Evolutionary conservation across 2,113 vertebrate genomes (phyloP).

Genomic region (Limanda limanda): DNA sequence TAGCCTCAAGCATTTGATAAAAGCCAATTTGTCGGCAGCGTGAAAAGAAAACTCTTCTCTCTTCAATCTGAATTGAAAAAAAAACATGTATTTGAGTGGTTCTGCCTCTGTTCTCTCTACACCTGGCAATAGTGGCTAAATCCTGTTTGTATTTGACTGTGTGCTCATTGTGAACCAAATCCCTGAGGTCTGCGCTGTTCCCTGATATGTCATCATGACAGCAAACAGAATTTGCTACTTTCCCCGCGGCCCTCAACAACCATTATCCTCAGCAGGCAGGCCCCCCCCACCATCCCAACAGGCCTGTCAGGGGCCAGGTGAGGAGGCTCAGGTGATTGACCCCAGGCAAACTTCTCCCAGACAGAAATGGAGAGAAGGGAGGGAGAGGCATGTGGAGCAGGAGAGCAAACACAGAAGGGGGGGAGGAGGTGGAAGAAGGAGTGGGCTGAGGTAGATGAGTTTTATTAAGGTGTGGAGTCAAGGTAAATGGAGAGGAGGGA

Average conservation of each 20-base stretch:
- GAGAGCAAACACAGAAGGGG: constrained; percentile 9
- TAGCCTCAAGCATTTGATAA: constrained; percentile 31
- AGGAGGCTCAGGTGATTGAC: constrained; percentile 78
- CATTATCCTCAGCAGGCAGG: constrained; percentile 42
- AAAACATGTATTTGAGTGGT: constrained; percentile 10
- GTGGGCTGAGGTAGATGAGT: constrained; percentile 21
- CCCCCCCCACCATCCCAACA: constrained; percentile 24
- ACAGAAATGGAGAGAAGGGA: constrained; percentile 19
- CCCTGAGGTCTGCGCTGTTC: constrained; percentile 27
- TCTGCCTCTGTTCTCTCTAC: constrained; percentile 23
- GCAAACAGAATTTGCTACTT: constrained; percentile 53
- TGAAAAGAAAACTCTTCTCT: constrained; percentile 15
- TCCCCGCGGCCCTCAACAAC: constrained; percentile 40
- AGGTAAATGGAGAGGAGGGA: constrained; percentile 1
- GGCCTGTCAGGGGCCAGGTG: constrained; percentile 65
- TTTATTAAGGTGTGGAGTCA: constrained; percentile 12
- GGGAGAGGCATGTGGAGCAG: constrained; percentile 14
- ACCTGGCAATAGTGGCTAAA: constrained; percentile 29
- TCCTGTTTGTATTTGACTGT: constrained; percentile 35
- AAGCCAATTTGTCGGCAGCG: constrained; percentile 4
- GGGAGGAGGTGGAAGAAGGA: too few relatives aligned
- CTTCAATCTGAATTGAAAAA: constrained; percentile 26
- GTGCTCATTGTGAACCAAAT: constrained; percentile 17
- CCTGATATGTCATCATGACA: constrained; percentile 56
- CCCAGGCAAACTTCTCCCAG: constrained; percentile 61